A percentile compares a stretch with the other conserved stretches of the same genome.
Evolutionary conservation across 2,888 invertebrate species (phyloP).

Genomic region (Furcula furcula): DNA sequence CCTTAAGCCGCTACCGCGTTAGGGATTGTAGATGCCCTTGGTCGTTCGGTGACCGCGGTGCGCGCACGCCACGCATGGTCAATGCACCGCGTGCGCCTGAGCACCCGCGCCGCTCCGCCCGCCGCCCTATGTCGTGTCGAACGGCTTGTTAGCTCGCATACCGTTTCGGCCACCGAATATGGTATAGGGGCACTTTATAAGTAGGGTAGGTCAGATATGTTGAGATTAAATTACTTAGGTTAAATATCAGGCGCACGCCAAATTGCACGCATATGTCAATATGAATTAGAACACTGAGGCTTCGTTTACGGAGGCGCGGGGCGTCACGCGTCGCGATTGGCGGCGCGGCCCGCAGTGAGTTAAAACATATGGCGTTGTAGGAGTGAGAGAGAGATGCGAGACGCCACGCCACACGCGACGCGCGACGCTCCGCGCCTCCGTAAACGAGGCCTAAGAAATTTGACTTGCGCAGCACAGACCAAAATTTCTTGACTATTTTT

Average conservation of each 20-base stretch:
- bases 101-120: slow-evolving; percentile 17
- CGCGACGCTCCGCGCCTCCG: no score
- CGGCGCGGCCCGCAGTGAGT: no score
- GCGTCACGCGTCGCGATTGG: no score
- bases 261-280: no score
- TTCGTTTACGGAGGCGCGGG: no score
- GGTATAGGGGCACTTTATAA: background rate
- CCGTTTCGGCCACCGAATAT: slow-evolving; percentile 15
- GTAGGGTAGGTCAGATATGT: background rate
- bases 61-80: slow-evolving; percentile 38
- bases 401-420: no score
- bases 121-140: background rate
- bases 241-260: background rate
- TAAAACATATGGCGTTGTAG: no score
- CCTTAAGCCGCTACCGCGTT: slow-evolving; percentile 24
- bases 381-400: no score
- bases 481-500: no score
- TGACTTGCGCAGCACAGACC: no score
- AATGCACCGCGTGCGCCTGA: slow-evolving; percentile 25
- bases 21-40: slow-evolving; percentile 80
- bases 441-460: no score
- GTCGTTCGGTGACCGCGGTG: slow-evolving; percentile 47
- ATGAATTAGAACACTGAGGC: no score
- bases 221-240: background rate
- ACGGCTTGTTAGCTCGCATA: slow-evolving; percentile 6